Evolutionary conservation across 2,797 vertebrate genomes (phyloP), one percentile per base, ranked within the genome.

Genomic region (Catamblyrhynchus diadema): DNA sequence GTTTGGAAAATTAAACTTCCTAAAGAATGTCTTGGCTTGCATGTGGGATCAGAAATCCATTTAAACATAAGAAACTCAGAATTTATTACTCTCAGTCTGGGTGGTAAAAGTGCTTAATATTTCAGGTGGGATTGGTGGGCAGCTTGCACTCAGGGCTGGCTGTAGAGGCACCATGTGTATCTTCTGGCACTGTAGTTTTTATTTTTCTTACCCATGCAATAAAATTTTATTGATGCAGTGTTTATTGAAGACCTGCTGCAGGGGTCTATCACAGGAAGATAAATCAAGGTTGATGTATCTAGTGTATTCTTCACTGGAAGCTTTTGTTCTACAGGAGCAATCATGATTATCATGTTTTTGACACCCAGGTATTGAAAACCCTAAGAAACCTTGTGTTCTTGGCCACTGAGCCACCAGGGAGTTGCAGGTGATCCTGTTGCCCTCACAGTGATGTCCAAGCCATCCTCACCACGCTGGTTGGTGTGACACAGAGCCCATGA

Each of bases 141-240:
- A 59, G 3, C 32, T 39, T 70, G 12, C 5, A 20, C 14, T 8
- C 2, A 12, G 28, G 24, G 12, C 15, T 90, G 51, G 18, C 12
- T 91, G 18, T 45, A 3, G 9, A 44, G 13, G 30, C 6, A 25
- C 14, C 8, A 0, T 2, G 20, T 8, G 12, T 19, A 13, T 59
- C 18, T 53, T 64, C 22, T 24, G 45, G 37, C 9, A 22, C 8
- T 57, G 39, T 37, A 75, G 12, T 14, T 23, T 61, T 80, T 57
- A 13, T 39, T 41, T 60, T 75, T 53, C 30, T 91, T 69, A 50
- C 8, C 28, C 10, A 25, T 3, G 11, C 23, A 35, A 28, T 41
- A 37, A 54, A 72, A 69, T 64, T 7, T 37, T 56, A n/a, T 33
- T 59, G 39, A 4, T 14, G 2, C 5, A 21, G 47, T 10, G 30